Conservation (phyloP, 2,888 invertebrate species). For the Diadegma fenestrale region DNA sequence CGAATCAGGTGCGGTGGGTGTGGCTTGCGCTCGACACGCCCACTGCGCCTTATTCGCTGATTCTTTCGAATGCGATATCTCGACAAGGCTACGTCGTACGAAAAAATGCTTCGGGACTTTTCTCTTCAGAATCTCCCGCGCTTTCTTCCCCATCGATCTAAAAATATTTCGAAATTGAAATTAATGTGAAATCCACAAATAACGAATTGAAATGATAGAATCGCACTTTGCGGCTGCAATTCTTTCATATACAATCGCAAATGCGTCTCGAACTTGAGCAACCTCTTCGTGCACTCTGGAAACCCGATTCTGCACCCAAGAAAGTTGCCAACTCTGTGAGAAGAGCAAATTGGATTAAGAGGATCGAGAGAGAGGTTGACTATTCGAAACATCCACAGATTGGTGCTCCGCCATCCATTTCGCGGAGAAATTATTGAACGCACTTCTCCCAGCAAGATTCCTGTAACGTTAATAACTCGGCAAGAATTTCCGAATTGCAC, state of each 20-base stretch:
- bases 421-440: constrained; percentile 37
- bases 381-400: constrained; percentile 18
- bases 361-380: constrained; percentile 32
- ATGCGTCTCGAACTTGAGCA: not conserved
- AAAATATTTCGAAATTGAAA: not conserved
- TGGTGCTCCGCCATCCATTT: constrained; percentile 16
- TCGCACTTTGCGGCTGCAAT: not conserved
- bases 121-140: not conserved
- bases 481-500: not conserved
- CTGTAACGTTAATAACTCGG: constrained; percentile 8
- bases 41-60: not conserved
- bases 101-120: not conserved
- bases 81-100: not conserved
- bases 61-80: not conserved
- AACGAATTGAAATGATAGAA: not conserved
- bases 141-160: not conserved
- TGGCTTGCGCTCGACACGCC: not conserved
- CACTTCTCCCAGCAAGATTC: constrained; percentile 24
- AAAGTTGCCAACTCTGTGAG: constrained; percentile 25
- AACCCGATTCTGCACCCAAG: not conserved
- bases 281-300: not conserved
- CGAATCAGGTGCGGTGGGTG: not conserved
- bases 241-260: not conserved
- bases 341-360: constrained; percentile 70
- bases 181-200: not conserved